phyloP scores from a whole-genome alignment of 2,113 vertebrate species.

The Macroglossus sobrinus region DNA sequence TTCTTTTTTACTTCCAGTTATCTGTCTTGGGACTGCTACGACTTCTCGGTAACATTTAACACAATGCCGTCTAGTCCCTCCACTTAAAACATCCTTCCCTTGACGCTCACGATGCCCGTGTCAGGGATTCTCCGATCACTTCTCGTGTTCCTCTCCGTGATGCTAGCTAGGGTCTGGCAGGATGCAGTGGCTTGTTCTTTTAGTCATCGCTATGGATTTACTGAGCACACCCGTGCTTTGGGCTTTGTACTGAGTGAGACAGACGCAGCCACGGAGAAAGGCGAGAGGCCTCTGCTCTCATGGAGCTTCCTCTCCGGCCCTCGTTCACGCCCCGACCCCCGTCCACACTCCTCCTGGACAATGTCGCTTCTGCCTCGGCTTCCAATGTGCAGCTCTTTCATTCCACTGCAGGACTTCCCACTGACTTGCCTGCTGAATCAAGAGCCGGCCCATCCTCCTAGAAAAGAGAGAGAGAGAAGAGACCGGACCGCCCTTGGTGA shows the following conservation, averaged over 20 bases:
- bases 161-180: not conserved
- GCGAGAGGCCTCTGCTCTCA: too few species aligned
- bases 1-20: not conserved
- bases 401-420: not conserved
- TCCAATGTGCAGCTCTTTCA: fast-evolving
- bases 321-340: not conserved
- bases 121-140: not conserved
- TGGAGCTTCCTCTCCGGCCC: fast-evolving
- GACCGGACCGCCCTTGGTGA: not conserved
- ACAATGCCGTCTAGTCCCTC: not conserved
- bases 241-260: not conserved
- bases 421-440: too few species aligned
- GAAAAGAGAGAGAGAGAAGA: not conserved
- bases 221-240: not conserved
- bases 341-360: not conserved
- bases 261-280: not conserved
- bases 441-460: not conserved
- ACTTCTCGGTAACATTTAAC: not conserved
- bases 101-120: not conserved
- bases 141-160: not conserved
- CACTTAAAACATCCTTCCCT: not conserved
- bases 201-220: not conserved
- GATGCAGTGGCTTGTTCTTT: not conserved
- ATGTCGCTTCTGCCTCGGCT: not conserved
- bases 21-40: not conserved